Conservation (phyloP, 2,797 vertebrate genomes). For the Sarcoramphus papa region DNA sequence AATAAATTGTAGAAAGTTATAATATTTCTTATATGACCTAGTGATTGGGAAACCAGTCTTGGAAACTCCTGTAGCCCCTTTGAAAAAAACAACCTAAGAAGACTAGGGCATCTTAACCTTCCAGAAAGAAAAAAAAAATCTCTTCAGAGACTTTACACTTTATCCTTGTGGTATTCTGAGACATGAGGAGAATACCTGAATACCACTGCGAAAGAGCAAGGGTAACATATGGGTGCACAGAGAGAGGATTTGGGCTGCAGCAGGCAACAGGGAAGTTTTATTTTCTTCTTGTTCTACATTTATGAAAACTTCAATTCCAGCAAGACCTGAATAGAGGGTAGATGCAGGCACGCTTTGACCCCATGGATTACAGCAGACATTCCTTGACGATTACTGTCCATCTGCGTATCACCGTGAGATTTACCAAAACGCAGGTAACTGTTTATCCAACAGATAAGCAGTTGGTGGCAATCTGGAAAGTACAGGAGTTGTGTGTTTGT, state of each 20-base stretch:
- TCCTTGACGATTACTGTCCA: neutral
- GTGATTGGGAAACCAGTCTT: neutral
- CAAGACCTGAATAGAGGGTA: neutral
- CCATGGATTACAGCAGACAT: neutral
- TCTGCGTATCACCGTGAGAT: neutral
- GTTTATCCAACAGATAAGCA: neutral
- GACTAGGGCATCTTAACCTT: neutral
- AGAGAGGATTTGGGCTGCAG: neutral
- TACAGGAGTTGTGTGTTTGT: neutral
- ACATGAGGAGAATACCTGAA: neutral
- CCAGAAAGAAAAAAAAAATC: neutral
- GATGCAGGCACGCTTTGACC: neutral
- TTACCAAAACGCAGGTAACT: neutral
- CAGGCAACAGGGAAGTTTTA: neutral
- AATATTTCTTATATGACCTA: neutral
- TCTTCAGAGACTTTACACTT: neutral
- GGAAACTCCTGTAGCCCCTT: neutral
- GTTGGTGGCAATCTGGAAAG: neutral
- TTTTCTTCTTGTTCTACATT: neutral
- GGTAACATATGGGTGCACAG: neutral
- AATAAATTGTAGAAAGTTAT: neutral
- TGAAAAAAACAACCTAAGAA: neutral
- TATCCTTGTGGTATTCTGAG: neutral
- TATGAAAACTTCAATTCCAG: neutral
- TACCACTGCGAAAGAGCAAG: neutral